These are phyloP conservation scores for Leptarthrus brevirostris DNA, from an alignment of 2,888 invertebrate species.

Conservation along the genomic window DNA sequence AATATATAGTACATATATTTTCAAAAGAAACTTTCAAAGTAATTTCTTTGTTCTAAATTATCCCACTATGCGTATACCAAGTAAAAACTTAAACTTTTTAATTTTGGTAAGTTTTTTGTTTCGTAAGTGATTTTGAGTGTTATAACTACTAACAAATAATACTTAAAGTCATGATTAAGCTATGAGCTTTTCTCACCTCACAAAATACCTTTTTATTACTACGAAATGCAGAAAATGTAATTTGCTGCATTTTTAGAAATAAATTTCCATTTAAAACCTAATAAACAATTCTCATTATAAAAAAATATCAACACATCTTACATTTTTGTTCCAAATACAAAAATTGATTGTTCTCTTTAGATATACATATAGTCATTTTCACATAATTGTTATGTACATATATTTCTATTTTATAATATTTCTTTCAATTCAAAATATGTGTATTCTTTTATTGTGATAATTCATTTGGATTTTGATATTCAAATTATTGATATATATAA, in stretches of 20 bases:
- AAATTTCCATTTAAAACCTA: conserved; percentile 26
- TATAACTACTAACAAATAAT: no score
- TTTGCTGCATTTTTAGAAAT: conserved; percentile 5
- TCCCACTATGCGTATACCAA: no score
- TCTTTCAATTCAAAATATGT: conserved; percentile 17
- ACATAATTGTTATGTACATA: conserved; percentile 21
- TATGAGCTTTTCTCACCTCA: no score
- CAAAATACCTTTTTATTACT: conserved; percentile 31
- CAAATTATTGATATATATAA: not conserved
- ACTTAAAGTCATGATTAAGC: no score
- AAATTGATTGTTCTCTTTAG: conserved; percentile 40
- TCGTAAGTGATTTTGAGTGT: no score
- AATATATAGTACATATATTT: no score
- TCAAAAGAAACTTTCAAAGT: no score
- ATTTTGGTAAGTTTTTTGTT: no score
- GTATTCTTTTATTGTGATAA: conserved; percentile 7
- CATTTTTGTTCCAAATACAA: conserved; percentile 45
- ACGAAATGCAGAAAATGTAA: conserved; percentile 38
- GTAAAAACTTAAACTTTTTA: no score
- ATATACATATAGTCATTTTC: conserved; percentile 19
- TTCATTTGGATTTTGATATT: not conserved
- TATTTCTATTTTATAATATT: not conserved
- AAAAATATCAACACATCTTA: conserved; percentile 31
- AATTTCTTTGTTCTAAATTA: no score
- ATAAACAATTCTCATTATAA: conserved; percentile 13